Evolutionary conservation across 2,113 vertebrate species (phyloP).

Genomic region (Coptodon bakossiorum): DNA sequence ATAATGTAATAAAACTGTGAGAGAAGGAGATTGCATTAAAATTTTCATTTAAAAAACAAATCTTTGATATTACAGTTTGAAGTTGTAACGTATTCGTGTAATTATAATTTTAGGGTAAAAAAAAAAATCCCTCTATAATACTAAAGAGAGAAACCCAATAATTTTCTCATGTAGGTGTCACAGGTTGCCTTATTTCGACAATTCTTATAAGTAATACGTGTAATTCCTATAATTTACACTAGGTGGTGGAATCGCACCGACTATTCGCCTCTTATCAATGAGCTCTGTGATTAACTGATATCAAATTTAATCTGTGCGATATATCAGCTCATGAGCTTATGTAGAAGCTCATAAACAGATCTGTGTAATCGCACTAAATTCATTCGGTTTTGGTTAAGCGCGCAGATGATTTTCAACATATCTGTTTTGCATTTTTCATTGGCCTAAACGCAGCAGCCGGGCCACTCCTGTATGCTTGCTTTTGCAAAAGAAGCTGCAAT

Average conservation of each 20-base stretch:
- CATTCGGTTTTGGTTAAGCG: neutral
- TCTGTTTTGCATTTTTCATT: neutral
- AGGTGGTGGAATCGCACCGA: neutral
- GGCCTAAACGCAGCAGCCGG: neutral
- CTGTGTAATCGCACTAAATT: constrained; percentile 1
- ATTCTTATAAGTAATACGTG: neutral
- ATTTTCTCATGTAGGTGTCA: neutral
- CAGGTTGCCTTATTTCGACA: neutral
- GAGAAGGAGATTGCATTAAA: neutral
- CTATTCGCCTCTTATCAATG: neutral
- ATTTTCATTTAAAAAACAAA: neutral
- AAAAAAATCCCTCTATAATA: accelerated
- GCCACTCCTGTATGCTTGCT: neutral
- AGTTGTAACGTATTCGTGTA: neutral
- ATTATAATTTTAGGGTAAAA: neutral
- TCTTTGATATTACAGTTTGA: neutral
- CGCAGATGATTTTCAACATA: neutral
- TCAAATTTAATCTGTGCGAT: constrained; percentile 26
- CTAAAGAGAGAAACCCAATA: neutral
- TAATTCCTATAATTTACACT: neutral
- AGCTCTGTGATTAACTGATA: constrained; percentile 16
- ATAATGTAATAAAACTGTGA: neutral
- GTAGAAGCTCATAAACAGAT: constrained; percentile 9
- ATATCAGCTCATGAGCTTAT: neutral
- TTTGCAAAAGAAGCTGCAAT: neutral